A percentile compares a stretch with the other conserved stretches of the same genome.
These are phyloP conservation scores for Malaclemys terrapin DNA, from an alignment of 2,113 vertebrate species.

Conservation along the genomic window DNA sequence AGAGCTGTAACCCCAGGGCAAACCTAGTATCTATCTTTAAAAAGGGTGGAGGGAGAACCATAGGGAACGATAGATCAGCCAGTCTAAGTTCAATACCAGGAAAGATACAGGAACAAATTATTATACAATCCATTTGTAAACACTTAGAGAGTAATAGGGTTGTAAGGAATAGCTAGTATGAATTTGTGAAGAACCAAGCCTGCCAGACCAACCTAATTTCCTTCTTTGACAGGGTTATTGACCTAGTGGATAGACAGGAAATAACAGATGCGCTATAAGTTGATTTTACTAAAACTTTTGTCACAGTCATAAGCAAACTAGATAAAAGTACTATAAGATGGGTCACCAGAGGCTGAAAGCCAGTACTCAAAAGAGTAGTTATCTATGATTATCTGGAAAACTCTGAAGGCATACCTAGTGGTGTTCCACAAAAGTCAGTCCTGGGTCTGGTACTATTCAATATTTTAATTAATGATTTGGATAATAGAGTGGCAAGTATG, in stretches of 20 bases:
- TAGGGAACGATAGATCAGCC: background rate
- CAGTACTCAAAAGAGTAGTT: too few species aligned
- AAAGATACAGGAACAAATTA: too few species aligned
- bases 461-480: background rate
- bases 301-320: background rate
- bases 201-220: background rate
- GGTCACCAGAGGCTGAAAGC: too few species aligned
- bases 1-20: too few species aligned
- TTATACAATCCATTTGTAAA: background rate
- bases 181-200: too few species aligned
- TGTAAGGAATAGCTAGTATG: too few species aligned
- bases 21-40: background rate
- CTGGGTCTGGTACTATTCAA: background rate
- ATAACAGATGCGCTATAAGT: background rate
- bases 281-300: background rate
- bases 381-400: too few species aligned
- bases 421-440: too few species aligned
- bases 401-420: too few species aligned
- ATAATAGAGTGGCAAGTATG: background rate
- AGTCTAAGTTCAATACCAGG: too few species aligned
- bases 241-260: background rate
- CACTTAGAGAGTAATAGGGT: background rate
- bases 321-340: background rate
- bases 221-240: background rate
- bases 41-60: background rate